Evolutionary conservation across 2,113 vertebrate species (phyloP).

Genomic region (Centropristis striata): DNA sequence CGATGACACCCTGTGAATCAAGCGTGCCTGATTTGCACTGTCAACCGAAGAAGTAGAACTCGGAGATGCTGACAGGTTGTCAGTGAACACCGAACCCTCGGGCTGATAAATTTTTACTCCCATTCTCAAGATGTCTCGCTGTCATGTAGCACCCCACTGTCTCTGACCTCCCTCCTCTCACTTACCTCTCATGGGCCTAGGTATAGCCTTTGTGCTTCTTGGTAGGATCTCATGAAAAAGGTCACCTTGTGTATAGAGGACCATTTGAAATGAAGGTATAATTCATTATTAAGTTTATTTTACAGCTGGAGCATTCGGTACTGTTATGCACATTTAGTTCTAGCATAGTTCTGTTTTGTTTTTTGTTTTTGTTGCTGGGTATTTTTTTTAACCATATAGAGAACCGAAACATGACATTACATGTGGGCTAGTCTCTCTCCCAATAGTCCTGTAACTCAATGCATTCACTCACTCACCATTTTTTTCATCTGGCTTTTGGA

Average conservation of each 20-base stretch:
- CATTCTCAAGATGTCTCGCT: constrained; percentile 45
- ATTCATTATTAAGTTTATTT: no score
- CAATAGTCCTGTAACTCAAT: no score
- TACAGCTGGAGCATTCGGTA: no score
- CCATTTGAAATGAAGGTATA: no score
- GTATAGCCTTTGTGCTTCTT: constrained; percentile 41
- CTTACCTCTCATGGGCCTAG: constrained; percentile 19
- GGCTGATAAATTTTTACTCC: constrained; percentile 61
- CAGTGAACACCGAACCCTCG: constrained; percentile 56
- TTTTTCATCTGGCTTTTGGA: no score
- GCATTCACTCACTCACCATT: no score
- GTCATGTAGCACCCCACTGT: constrained; percentile 44
- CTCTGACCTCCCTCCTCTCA: constrained; percentile 15
- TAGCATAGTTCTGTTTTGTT: no score
- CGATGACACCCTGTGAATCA: constrained; percentile 54
- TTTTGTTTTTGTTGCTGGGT: no score
- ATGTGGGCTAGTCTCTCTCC: no score
- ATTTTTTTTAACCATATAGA: no score
- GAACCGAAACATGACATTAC: no score
- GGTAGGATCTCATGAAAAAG: neutral
- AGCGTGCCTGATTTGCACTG: constrained; percentile 51
- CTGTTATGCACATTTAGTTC: no score
- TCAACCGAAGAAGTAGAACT: constrained; percentile 52
- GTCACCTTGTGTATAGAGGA: neutral
- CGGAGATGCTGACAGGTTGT: constrained; percentile 59